Evolutionary conservation across 2,113 vertebrate genomes (phyloP), one percentile per base, ranked within the genome.

Genomic region (Pseudonaja textilis): DNA sequence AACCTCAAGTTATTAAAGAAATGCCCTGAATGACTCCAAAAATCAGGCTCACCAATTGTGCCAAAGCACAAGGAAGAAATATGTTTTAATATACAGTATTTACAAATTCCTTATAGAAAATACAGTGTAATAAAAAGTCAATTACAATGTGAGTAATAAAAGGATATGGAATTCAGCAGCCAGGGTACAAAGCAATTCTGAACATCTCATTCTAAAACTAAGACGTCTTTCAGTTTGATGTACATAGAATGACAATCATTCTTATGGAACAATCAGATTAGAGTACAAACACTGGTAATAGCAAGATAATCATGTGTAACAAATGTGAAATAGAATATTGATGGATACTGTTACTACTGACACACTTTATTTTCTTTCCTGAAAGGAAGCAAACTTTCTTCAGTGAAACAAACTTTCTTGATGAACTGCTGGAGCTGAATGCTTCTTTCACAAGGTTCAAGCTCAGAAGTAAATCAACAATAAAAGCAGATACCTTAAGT

Each of bases 1-100:
- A 52, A 89, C 56, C n/a, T n/a, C n/a, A n/a, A 89, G 23, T 47
- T 55, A 85, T n/a, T 89, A 92, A 89, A 74, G 87, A 56, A 52
- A 29, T 55, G 34, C 3, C 61, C 50, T 81, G 61, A 54, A 89
- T 92, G 5, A 47, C 34, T 92, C 61, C 55, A 55, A 89, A 89
- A 56, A 81, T 61, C 10, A 25, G 39, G 20, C 56, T 39, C 18
- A 56, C 54, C 81, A 86, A 20, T 39, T 22, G 34, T 42, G 34
- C 6, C 18, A 39, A 81, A 81, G 18, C 18, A 42, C 18, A 81
- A 81, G 74, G 74, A 81, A 81, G 74, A 81, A 81, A 81, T 42
- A 42, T 81, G 20, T 22, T 81, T 81, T 81, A 81, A 81, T 42
- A 81, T 42, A n/a, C 12, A 34, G 64, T 34, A 81, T 81, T 81